Evolutionary conservation across 2,113 vertebrate species (phyloP).

Genomic region (Sialia sialis): DNA sequence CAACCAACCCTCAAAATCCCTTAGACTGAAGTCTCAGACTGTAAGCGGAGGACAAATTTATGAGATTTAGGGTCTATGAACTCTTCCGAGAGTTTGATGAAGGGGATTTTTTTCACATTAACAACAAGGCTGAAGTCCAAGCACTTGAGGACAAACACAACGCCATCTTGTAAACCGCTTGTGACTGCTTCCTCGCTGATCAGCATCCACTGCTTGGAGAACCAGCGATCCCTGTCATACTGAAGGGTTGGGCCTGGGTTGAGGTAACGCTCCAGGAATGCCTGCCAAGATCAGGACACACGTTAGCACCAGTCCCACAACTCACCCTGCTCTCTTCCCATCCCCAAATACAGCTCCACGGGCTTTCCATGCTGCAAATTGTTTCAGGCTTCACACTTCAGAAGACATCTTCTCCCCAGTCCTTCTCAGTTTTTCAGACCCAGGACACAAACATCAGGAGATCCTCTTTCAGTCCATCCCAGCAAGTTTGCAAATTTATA

Average conservation of each 20-base stretch:
- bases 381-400: background rate
- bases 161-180: constrained; percentile 67
- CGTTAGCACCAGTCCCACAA: background rate
- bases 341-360: accelerated
- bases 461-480: background rate
- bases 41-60: constrained; percentile 77
- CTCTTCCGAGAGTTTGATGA: constrained; percentile 78
- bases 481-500: background rate
- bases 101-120: constrained; percentile 82
- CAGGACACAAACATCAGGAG: background rate
- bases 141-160: constrained; percentile 77
- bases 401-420: background rate
- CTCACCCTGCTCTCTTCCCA: background rate
- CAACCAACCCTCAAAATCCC: constrained; percentile 39
- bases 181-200: constrained; percentile 79
- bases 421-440: background rate
- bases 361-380: background rate
- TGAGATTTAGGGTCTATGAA: constrained; percentile 82
- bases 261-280: constrained; percentile 81
- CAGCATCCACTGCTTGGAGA: constrained; percentile 76
- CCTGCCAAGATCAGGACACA: constrained; percentile 52
- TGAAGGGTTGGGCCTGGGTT: constrained; percentile 74
- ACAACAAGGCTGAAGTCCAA: constrained; percentile 80
- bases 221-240: constrained; percentile 76
- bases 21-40: constrained; percentile 79